Evolutionary conservation across 1,140 invertebrate genomes (phyloP), one percentile per base, ranked within the genome.

Genomic region (Dufourea novaeangliae): DNA sequence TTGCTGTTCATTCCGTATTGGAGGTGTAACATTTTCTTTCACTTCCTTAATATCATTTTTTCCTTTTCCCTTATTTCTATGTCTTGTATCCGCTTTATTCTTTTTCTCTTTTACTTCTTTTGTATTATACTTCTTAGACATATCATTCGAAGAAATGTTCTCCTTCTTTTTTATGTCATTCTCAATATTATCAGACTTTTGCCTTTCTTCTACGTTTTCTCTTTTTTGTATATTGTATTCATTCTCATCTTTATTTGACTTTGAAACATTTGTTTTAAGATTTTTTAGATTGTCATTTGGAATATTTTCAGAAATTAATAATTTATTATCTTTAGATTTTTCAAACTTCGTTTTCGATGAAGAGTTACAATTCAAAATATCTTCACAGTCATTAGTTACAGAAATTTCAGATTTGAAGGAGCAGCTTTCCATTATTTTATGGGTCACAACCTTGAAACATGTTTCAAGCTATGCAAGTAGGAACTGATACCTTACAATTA

Each of bases 81-180:
- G 84, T 68, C 84, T 91, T 80, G 91, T 91, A 77, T 90, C 89
- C 34, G 87, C 88, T 78, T 91, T 91, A 75, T 91, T 90, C 67
- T 86, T 90, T 84, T 91, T 91, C 37, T 91, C 90, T 80, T 92
- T 91, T 27, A 74, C 80, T 46, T 91, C 87, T 82, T 89, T 89
- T 1, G 80, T 77, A 25, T 88, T 88, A 64, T 75, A 83, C 37
- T 87, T 85, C 37, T 84, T 84, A 46, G 71, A 64, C 57, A 37
- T 75, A n/a, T 80, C 78, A 20, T 75, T 78, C 5, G 41, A 44
- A 63, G 63, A 46, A 70, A 12, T 39, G 12, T 22, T 44, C 20
- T 85, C 70, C 39, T 75, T 76, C 17, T 78, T 59, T 41, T 78
- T 79, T 8, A 29, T 11, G 11, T 78, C 54, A 73, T 61, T 54